A percentile compares a stretch with the other conserved stretches of the same genome.
These are phyloP conservation scores for human DNA, from an alignment of 2,113 vertebrate genomes.

Conservation along the genomic window GRCh38 chr9:121443001-121443500, in stretches of 20 bases:
- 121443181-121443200: too few species aligned
- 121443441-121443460: too few species aligned
- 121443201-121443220: not conserved
- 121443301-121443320: not conserved
- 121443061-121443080: not conserved
- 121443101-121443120: not conserved
- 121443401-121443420: too few species aligned
- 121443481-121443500: too few species aligned
- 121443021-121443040: not conserved
- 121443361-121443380: too few species aligned
- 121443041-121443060: not conserved
- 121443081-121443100: not conserved
- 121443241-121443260: not conserved
- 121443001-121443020: not conserved
- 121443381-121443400: too few species aligned
- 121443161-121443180: not conserved
- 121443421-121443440: too few species aligned
- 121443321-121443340: not conserved
- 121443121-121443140: not conserved
- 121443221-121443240: not conserved
- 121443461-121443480: too few species aligned
- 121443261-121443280: not conserved
- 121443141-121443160: not conserved
- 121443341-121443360: too few species aligned
- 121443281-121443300: not conserved